Evolutionary conservation across 2,888 invertebrate species (phyloP), one percentile per base, ranked within the genome.

Genomic region (Penaeus monodon): DNA sequence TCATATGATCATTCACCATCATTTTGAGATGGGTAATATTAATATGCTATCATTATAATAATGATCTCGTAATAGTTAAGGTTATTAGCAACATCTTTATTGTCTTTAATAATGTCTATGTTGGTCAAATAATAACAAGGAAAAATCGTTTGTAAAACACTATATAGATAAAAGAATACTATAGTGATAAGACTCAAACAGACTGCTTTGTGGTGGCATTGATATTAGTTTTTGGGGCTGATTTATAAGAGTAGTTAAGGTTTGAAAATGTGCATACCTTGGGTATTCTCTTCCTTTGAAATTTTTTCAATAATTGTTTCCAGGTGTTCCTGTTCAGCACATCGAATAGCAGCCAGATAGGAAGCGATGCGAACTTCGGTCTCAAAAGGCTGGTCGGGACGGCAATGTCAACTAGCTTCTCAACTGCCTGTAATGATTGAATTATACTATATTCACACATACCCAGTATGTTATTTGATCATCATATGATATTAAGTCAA

Each of bases 351-450:
- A 17, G 70, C 74, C 22, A 87, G 76, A 64, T 87, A 87, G 22
- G 87, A 63, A 33, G 83, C 79, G 79, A 87, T 84, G 20, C 87
- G 79, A 49, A 87, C 87, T 68, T 87, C 87, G 20, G 87, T 74
- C 57, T 79, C n/a, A n/a, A 33, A 44, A 49, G 6, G 6, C 74
- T 8, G 64, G 84, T 17, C 80, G n/a, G 38, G 24, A 82, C 63
- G 22, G 86, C 78, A 44, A 66, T 63, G 24, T 78, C 44, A n/a
- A 82, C 64, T 8, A 86, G 78, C 20, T 64, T 29, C 20, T 65
- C 20, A 20, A 82, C 78, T 24, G 44, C 63, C 86, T 86, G 78
- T 73, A 57, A 57, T 57, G 14, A 57, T 57, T 20, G 10, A 57
- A 57, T 2, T 57, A 57, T 57, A 57, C 3, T 1, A 57, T 57